Base-by-base conservation (phyloP, 2,797 vertebrate genomes). In the Tragelaphus oryx region DNA sequence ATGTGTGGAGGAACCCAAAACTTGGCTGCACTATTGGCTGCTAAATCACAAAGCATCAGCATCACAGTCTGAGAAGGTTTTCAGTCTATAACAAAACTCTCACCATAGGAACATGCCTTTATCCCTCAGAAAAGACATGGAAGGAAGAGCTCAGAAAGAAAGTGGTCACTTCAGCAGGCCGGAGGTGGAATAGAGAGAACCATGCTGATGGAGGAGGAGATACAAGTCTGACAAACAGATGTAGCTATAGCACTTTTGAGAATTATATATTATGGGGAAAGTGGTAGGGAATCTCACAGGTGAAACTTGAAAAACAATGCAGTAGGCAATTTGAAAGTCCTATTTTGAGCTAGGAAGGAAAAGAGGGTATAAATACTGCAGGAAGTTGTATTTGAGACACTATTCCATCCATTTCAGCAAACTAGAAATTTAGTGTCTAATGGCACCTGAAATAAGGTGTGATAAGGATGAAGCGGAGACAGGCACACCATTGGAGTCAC, bases 261-360 rank as follows among this genome's bases (percentile, higher is more conserved):
- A 93, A 83, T 82, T 78, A 24, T 46, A 26, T 13, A 26, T 8
- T 60, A 44, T 62, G 62, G 28, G 41, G 2, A 93, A 87, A 65
- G 9, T 55, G 71, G 50, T 86, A 93, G 91, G 82, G 60, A 52
- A 93, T 87, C 50, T 88, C 83, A 93, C 9, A 93, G 52, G 37
- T 94, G 18, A 94, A 87, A 62, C 30, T 87, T 87, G 26, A 41
- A 91, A 94, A 95, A 65, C 83, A 95, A 68, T 33, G n/a, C 65
- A 93, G 83, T 30, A 89, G n/a, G 71, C 71, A 89, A 94, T 85
- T 87, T 88, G 62, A 83, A 91, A 81, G 52, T 54, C 62, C 57
- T 78, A 68, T 85, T 89, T 85, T 94, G 59, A 97, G 89, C 26
- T 60, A 26, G 71, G 18, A 57, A 95, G 44, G 33, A 92, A 95